These are phyloP conservation scores for Seison nebaliae DNA, from an alignment of 1,140 invertebrate genomes.

Conservation along the genomic window DNA sequence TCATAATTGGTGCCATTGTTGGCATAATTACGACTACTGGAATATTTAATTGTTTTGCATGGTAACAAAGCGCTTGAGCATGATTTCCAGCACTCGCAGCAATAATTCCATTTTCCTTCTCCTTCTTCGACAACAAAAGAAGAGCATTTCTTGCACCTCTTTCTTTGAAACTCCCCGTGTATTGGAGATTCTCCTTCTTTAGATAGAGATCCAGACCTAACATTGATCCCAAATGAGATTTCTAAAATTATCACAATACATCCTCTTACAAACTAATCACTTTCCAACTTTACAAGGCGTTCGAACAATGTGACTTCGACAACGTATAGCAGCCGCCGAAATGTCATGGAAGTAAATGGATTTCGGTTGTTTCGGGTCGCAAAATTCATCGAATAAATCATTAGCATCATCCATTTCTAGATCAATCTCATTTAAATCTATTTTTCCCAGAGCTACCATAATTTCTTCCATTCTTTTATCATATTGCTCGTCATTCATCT, in stretches of 20 bases:
- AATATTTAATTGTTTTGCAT: slow-evolving; percentile 48
- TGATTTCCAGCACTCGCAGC: slow-evolving; percentile 74
- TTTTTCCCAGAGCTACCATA: background rate
- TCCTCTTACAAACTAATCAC: background rate
- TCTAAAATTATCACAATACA: slow-evolving; percentile 4
- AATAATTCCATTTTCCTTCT: slow-evolving; percentile 50
- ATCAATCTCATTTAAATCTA: slow-evolving; percentile 1
- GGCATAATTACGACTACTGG: slow-evolving; percentile 79
- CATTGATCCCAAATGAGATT: slow-evolving; percentile 44
- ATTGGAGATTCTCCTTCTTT: slow-evolving; percentile 71
- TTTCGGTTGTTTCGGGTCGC: slow-evolving; percentile 45
- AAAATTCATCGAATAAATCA: slow-evolving; percentile 38
- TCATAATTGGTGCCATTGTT: slow-evolving; percentile 57
- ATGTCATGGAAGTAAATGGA: slow-evolving; percentile 55
- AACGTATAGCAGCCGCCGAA: slow-evolving; percentile 58
- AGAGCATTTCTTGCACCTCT: slow-evolving; percentile 60
- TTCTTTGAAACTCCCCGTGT: slow-evolving; percentile 73
- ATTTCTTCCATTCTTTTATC: slow-evolving; percentile 1
- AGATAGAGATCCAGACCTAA: slow-evolving; percentile 59
- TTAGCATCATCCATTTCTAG: slow-evolving; percentile 12
- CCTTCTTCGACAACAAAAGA: slow-evolving; percentile 39
- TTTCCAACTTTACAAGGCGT: slow-evolving; percentile 53
- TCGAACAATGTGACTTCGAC: slow-evolving; percentile 47
- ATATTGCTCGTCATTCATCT: slow-evolving; percentile 5
- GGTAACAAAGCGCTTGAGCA: slow-evolving; percentile 57